A percentile compares a stretch with the other conserved stretches of the same genome.
Evolutionary conservation across 1,140 invertebrate species (phyloP).

Genomic region (Drosophila nigrodunni): DNA sequence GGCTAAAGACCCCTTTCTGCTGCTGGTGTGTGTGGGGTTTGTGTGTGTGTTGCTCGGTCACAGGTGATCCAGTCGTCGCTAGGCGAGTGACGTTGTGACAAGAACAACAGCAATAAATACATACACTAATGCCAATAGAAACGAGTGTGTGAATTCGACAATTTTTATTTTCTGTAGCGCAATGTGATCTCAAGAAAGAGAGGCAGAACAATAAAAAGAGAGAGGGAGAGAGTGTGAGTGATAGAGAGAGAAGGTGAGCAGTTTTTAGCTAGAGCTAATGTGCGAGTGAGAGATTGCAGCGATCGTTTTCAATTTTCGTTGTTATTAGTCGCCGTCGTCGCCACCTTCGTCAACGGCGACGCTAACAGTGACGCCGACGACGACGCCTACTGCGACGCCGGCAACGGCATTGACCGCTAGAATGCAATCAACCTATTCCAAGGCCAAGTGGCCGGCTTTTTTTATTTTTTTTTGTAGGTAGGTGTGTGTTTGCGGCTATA

Average conservation of each 20-base stretch:
- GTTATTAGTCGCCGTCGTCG: slow-evolving; percentile 53
- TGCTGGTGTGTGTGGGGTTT: background rate
- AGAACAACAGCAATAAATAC: slow-evolving; percentile 28
- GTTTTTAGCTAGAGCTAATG: slow-evolving; percentile 15
- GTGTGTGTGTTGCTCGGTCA: slow-evolving; percentile 1
- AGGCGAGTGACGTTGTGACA: slow-evolving; percentile 25
- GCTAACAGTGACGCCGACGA: background rate
- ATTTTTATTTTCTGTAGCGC: slow-evolving; percentile 28
- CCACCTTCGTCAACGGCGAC: slow-evolving; percentile 49
- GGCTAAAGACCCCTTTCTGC: slow-evolving; percentile 1
- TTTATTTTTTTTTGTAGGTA: slow-evolving; percentile 37
- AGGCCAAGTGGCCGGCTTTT: slow-evolving; percentile 82
- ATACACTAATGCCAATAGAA: slow-evolving; percentile 31
- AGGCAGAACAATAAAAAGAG: background rate
- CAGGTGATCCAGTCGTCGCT: slow-evolving; percentile 8
- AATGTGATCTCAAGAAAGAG: slow-evolving; percentile 27
- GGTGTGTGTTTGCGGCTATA: slow-evolving; percentile 56
- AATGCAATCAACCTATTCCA: slow-evolving; percentile 84
- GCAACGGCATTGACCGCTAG: slow-evolving; percentile 79
- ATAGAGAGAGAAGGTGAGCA: slow-evolving; percentile 20
- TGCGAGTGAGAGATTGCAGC: slow-evolving; percentile 38
- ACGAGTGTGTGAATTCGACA: slow-evolving; percentile 34
- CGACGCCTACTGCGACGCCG: slow-evolving; percentile 39
- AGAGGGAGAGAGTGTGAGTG: slow-evolving; percentile 12
- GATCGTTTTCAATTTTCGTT: slow-evolving; percentile 78